Evolutionary conservation across 2,797 vertebrate species (phyloP).

Genomic region (Siniperca undulata): DNA sequence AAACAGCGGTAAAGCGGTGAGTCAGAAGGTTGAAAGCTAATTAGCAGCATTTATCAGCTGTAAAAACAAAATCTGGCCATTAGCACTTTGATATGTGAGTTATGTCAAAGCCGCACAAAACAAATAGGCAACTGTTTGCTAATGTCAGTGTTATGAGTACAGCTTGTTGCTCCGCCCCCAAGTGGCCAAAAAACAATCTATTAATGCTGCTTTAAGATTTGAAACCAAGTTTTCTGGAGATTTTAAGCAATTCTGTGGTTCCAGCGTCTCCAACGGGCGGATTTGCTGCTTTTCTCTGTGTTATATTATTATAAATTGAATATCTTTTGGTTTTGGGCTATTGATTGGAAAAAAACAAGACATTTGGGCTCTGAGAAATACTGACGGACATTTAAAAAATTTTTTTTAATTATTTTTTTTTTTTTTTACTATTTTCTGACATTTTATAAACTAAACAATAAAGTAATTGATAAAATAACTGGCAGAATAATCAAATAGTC

Average conservation of each 20-base stretch:
- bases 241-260: no score
- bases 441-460: background rate
- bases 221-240: no score
- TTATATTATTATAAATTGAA: background rate
- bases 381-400: no score
- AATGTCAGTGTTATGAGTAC: no score
- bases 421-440: background rate
- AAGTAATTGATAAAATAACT: no score
- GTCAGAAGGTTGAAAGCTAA: slow-evolving; percentile 31
- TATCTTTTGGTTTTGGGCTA: background rate
- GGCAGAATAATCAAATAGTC: background rate
- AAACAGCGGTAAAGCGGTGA: background rate
- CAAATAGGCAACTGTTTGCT: no score
- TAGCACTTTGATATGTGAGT: slow-evolving; percentile 22
- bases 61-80: background rate
- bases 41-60: slow-evolving; percentile 39
- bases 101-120: slow-evolving; percentile 2
- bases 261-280: background rate
- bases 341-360: background rate
- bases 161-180: no score
- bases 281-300: background rate
- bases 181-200: no score
- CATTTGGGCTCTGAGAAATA: background rate
- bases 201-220: no score
- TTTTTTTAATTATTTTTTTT: no score